Base-by-base conservation (phyloP, 1,140 invertebrate genomes). In the Palaemon carinicauda region DNA sequence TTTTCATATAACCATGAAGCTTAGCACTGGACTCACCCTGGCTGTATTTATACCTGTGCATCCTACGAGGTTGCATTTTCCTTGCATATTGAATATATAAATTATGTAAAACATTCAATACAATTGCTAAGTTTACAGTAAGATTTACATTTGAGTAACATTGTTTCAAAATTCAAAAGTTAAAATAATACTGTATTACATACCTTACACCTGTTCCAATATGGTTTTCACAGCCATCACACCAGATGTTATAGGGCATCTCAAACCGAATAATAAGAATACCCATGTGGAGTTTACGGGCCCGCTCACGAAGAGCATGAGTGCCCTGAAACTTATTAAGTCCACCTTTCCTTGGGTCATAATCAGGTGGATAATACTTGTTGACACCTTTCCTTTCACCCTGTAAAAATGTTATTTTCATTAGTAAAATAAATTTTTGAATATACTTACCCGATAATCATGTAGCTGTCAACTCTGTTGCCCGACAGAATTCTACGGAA, bases 181-280 rank as follows among this genome's bases (percentile, higher is more conserved):
- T 21, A 21, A 24, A 41, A 69, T 29, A 50, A 81, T 3, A 21
- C 2, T 21, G 5, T 60, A 81, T 33, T 5, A 87, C 90, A 90
- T 90, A 93, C 92, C 97, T 93, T 0, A 99, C 98, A 29, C 99
- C 98, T 97, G 99, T 99, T 31, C 98, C 99, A 89, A 99, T 98
- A 91, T 99, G 98, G 93, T 98, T 99, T 78, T 96, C 95, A 91
- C 99, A 99, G 41, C 98, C 98, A 77, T 98, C 95, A 90, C 98
- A 99, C 98, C 98, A 99, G 89, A 99, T 99, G 92, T 99, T 99
- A 90, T 98, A 99, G 1, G 99, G 99, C 98, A 99, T 98, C 93
- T 99, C 99, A 94, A 99, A 99, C 82, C 98, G 94, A 89, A 99
- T 99, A 73, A 99, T 98, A 53, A 99, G 94, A 88, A 99, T 99